Evolutionary conservation across 2,797 vertebrate species (phyloP), one percentile per base, ranked within the genome.

Genomic region (Hyperoplus immaculatus): DNA sequence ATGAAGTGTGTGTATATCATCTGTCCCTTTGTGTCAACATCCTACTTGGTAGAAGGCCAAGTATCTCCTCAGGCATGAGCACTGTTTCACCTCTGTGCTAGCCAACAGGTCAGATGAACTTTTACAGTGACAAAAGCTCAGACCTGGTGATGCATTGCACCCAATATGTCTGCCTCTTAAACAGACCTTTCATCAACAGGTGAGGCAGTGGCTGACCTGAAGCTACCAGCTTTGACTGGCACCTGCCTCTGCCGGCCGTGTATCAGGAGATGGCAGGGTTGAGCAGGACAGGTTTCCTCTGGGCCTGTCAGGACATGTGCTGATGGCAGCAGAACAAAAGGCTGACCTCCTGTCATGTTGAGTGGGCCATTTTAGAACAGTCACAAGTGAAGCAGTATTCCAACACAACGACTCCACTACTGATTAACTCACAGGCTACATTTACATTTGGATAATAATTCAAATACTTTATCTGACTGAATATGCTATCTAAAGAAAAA

Each of bases 271-370:
- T 7, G 6, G 73, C 5, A 55, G 61, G 65, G 56, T 59, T 55
- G 13, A 0, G 71, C 58, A 1, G 62, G 77, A 65, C 76, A 61
- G 79, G 63, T 72, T 74, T 84, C 71, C 57, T 76, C 67, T 41
- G 64, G 81, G 66, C 54, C 42, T 1, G 60, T 56, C 72, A 62
- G 80, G 74, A 82, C 90, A 89, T 90, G 87, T 92, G 91, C 82
- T 73, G 80, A 90, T 92, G 93, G 83, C 90, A 92, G 88, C 78
- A 77, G 65, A 86, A 93, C 91, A 93, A 93, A 91, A 91, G 79
- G 70, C 75, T 74, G 88, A 83, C 65, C 71, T 82, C 61, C 72
- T 76, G 80, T 77, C 72, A 84, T 16, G 59, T 63, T 10, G 41
- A 85, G 83, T 75, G 78, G 77, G 72, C 57, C 72, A 50, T 78